These are phyloP conservation scores for Pasiphila rectangulata DNA, from an alignment of 2,888 invertebrate genomes.

Conservation along the genomic window DNA sequence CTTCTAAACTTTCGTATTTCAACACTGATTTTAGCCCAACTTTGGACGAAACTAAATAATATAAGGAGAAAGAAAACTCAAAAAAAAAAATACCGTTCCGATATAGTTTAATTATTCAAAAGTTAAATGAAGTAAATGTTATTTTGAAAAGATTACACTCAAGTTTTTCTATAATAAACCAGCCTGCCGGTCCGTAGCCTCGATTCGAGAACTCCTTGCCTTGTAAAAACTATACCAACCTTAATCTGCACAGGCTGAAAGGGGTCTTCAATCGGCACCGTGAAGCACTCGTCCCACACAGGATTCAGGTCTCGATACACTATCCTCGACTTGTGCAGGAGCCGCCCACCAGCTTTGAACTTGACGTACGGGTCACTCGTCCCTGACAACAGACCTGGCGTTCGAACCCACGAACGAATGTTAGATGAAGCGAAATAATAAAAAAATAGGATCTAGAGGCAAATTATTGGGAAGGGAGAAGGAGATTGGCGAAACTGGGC, in stretches of 20 bases:
- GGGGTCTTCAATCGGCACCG: conserved; percentile 94
- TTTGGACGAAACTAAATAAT: no score
- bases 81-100: no score
- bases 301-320: conserved; percentile 97
- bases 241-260: conserved; percentile 92
- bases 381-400: conserved; percentile 84
- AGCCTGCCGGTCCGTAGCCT: no score
- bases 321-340: conserved; percentile 96
- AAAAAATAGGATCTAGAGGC: conserved; percentile 41
- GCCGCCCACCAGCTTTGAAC: conserved; percentile 92
- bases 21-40: no score
- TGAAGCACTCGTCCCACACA: conserved; percentile 98
- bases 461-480: conserved; percentile 19
- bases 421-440: conserved; percentile 71
- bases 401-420: conserved; percentile 66
- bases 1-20: no score
- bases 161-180: no score
- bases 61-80: no score
- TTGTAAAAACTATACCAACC: no score
- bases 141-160: no score
- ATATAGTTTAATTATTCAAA: no score
- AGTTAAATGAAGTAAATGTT: no score
- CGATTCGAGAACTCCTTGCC: no score
- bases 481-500: neutral
- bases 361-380: conserved; percentile 99